Evolutionary conservation across 37 sponge, comb jelly and placozoan genomes (phyloP).

Genomic region (Hormiphora californensis): DNA sequence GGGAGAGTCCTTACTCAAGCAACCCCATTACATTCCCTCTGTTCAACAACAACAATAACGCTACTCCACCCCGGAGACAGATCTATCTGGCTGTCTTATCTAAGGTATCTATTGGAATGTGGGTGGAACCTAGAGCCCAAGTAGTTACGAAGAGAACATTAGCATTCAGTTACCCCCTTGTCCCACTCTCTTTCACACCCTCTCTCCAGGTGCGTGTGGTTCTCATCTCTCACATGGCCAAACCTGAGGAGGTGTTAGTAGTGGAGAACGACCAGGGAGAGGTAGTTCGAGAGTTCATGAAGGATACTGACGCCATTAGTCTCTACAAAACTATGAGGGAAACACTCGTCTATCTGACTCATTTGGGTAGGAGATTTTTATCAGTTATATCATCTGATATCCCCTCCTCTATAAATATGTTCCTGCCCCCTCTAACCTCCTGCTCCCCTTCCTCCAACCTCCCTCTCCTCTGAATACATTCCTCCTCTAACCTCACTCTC

Average conservation of each 20-base stretch:
- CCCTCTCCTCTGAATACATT: too few species aligned
- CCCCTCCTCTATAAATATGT: too few species aligned
- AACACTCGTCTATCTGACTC: slow-evolving; percentile 68
- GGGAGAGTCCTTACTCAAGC: slow-evolving; percentile 47
- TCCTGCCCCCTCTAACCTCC: too few species aligned
- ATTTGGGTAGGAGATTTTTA: too few species aligned
- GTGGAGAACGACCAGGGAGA: slow-evolving; percentile 99
- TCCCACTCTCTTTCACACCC: too few species aligned
- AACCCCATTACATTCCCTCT: slow-evolving; percentile 3
- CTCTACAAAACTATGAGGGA: slow-evolving; percentile 99
- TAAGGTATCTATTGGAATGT: slow-evolving; percentile 56
- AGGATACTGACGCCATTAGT: slow-evolving; percentile 98
- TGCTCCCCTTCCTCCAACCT: too few species aligned
- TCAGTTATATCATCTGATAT: too few species aligned
- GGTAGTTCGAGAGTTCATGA: slow-evolving; percentile 97
- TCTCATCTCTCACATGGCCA: slow-evolving; percentile 95
- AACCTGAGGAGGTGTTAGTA: slow-evolving; percentile 97
- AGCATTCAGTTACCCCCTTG: too few species aligned
- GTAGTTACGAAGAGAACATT: too few species aligned
- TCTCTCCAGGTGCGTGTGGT: slow-evolving; percentile 87
- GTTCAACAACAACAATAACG: slow-evolving; percentile 45
- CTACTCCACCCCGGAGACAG: slow-evolving; percentile 70
- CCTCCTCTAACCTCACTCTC: too few species aligned
- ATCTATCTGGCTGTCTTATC: slow-evolving; percentile 73
- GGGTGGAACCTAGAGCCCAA: too few species aligned